Conservation (phyloP, 2,797 vertebrate species). For the Falco columbarius region DNA sequence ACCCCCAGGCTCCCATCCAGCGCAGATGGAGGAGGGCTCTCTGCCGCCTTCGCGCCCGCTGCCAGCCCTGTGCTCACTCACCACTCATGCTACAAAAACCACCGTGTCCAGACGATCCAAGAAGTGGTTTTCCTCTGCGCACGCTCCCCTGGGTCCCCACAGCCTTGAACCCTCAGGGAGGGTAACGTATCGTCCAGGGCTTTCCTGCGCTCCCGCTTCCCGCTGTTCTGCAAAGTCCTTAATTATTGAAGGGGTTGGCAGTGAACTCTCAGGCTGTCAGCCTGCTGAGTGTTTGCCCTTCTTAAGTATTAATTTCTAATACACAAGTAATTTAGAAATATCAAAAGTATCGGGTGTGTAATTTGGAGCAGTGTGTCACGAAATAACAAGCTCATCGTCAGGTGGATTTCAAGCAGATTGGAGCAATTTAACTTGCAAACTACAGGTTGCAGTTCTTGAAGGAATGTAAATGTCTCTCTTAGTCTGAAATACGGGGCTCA, state of each 20-base stretch:
- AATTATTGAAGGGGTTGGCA: neutral
- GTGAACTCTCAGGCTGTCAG: neutral
- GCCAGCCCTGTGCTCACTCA: neutral
- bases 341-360: neutral
- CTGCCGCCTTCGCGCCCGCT: neutral
- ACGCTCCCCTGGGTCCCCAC: fast-evolving
- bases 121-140: fast-evolving
- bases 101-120: fast-evolving
- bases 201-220: neutral
- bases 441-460: neutral
- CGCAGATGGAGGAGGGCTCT: slow-evolving; percentile 3
- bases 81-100: neutral
- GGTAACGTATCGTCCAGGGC: neutral
- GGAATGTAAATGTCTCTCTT: slow-evolving; percentile 9
- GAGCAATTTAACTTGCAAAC: slow-evolving; percentile 33
- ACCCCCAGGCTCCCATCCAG: neutral
- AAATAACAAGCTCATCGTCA: neutral
- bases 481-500: neutral
- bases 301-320: neutral
- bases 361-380: slow-evolving; percentile 31
- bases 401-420: neutral
- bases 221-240: neutral
- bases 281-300: neutral
- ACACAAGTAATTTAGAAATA: neutral
- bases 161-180: neutral